Evolutionary conservation across 1,140 invertebrate species (phyloP), one percentile per base, ranked within the genome.

Genomic region (Grapholita molesta): DNA sequence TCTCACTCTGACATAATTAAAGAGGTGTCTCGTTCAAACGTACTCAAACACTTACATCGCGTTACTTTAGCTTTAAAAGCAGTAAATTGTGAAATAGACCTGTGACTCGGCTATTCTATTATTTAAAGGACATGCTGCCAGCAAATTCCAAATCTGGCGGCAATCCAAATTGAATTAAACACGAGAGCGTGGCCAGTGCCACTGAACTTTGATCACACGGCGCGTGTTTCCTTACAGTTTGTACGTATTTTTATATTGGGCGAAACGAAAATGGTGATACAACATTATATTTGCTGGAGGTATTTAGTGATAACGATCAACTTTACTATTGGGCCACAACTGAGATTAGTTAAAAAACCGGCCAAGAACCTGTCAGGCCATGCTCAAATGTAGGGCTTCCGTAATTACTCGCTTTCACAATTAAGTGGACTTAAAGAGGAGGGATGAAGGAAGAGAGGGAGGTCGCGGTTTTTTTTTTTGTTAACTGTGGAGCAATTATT

Each of bases 131-230:
- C 81, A 81, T 68, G 82, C 73, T 77, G 79, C 78, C 78, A 85
- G 80, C 82, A 80, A 82, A 84, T 84, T 84, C 75, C 73, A 77
- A 86, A 82, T 84, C 85, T 87, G 85, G 85, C 85, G 70, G 70
- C 57, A 70, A 67, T 79, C 85, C 85, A 87, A 87, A 87, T 87
- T 87, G 82, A 87, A 84, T 87, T 87, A 85, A 84, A 85, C 83
- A 77, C 76, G 84, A 75, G 76, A 69, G 74, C 74, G 64, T 61
- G 72, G 72, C 74, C 67, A 73, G 67, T 69, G 74, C 73, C 73
- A 71, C 48, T 72, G 79, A 77, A 78, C 75, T 79, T 78, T 79
- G 82, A 85, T 79, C 80, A 72, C 66, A 69, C 67, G 71, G 72
- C 15, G 42, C 42, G 42, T 21, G 15, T 48, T 21, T 5, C 42